These are phyloP conservation scores for Rafetus swinhoei DNA, from an alignment of 2,113 vertebrate species.

Conservation along the genomic window DNA sequence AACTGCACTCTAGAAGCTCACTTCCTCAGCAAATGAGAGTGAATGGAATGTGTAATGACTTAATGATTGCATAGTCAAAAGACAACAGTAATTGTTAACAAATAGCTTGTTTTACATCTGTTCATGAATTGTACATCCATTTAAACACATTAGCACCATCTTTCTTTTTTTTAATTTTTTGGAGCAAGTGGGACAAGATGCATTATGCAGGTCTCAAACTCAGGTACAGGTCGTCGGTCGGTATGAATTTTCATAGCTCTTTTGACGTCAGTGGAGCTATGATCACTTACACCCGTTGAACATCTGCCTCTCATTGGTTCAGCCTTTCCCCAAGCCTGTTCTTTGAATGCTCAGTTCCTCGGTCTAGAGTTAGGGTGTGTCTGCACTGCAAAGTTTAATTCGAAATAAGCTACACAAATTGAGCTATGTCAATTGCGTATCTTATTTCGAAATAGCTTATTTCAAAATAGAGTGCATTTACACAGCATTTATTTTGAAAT, in stretches of 20 bases:
- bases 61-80: neutral
- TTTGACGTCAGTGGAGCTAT: neutral
- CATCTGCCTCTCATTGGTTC: neutral
- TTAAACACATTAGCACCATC: neutral
- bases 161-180: neutral
- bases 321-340: neutral
- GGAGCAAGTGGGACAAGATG: neutral
- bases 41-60: neutral
- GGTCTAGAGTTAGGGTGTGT: neutral
- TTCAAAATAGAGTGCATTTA: no score
- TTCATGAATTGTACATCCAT: neutral
- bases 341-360: conserved; percentile 15
- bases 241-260: neutral
- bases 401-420: no score
- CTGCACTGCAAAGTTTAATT: no score
- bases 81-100: neutral
- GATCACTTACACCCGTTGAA: conserved; percentile 6
- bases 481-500: no score
- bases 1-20: neutral
- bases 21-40: neutral
- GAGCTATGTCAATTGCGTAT: no score
- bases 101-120: neutral
- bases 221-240: neutral
- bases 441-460: no score
- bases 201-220: conserved; percentile 9